A percentile compares a stretch with the other conserved stretches of the same genome.
These are phyloP conservation scores for Melanotaenia parkinsoni DNA, from an alignment of 2,797 vertebrate species.

Conservation along the genomic window DNA sequence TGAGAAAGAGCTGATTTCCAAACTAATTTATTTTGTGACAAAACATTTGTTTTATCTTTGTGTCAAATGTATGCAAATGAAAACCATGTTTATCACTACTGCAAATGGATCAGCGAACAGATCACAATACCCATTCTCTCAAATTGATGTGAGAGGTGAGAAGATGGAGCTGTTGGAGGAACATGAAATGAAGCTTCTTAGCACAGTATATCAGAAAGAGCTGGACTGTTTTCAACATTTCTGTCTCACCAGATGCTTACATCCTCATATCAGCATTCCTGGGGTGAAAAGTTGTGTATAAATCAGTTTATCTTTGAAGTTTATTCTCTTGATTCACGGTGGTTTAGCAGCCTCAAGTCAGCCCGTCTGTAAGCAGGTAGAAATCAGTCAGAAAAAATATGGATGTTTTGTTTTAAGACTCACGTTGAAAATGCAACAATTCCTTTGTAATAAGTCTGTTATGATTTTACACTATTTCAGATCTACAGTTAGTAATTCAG, in stretches of 20 bases:
- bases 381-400: not conserved
- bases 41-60: not conserved
- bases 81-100: conserved; percentile 20
- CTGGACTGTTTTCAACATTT: conserved; percentile 35
- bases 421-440: conserved; percentile 10
- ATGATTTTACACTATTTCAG: not conserved
- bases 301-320: conserved; percentile 74
- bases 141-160: conserved; percentile 31
- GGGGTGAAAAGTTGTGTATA: conserved; percentile 57
- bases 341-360: conserved; percentile 38
- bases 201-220: conserved; percentile 48
- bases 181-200: conserved; percentile 47
- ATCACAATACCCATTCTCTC: conserved; percentile 3
- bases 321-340: conserved; percentile 54
- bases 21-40: not conserved
- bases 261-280: conserved; percentile 59
- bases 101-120: conserved; percentile 27
- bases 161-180: conserved; percentile 22
- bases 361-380: conserved; percentile 27
- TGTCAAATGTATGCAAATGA: conserved; percentile 14
- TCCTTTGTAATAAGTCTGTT: not conserved
- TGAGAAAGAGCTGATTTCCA: not conserved
- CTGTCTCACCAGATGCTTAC: conserved; percentile 48
- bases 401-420: not conserved
- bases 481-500: not conserved